Conservation (phyloP, 2,888 invertebrate species). For the Syrista parreyssii region DNA sequence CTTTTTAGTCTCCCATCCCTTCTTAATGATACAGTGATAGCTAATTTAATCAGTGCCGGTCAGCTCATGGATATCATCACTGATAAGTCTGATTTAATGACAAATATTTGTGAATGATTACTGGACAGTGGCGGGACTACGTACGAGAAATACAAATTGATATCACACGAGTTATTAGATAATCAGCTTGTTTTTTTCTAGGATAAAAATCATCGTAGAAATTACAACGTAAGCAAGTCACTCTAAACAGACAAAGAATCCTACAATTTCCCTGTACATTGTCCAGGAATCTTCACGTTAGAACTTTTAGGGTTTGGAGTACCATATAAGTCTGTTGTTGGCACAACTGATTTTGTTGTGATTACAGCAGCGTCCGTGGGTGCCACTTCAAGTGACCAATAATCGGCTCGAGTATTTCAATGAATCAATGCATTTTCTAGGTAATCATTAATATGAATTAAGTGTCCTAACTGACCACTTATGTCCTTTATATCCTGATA, state of each 20-base stretch:
- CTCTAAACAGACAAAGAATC: neutral
- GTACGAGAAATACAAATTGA: no score
- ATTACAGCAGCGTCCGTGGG: constrained; percentile 65
- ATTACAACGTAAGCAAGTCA: constrained; percentile 1
- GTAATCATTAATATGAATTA: constrained; percentile 65
- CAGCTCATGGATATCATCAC: no score
- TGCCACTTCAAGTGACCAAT: constrained; percentile 64
- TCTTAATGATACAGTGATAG: no score
- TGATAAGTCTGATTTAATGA: no score
- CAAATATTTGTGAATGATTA: no score
- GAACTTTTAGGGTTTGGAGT: constrained; percentile 9
- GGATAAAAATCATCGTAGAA: neutral
- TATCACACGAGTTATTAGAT: neutral
- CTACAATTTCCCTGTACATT: neutral
- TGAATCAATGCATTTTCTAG: constrained; percentile 66
- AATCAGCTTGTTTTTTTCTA: neutral
- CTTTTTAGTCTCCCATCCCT: no score
- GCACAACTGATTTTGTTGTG: constrained; percentile 67
- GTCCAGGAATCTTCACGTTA: constrained; percentile 2
- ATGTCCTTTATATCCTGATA: constrained; percentile 35
- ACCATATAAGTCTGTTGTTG: constrained; percentile 55
- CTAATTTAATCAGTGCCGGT: no score
- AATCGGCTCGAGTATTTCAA: constrained; percentile 64
- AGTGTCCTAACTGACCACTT: constrained; percentile 55
- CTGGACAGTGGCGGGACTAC: no score